Conservation (phyloP, 2,888 invertebrate species). For the Tridacna crocea region DNA sequence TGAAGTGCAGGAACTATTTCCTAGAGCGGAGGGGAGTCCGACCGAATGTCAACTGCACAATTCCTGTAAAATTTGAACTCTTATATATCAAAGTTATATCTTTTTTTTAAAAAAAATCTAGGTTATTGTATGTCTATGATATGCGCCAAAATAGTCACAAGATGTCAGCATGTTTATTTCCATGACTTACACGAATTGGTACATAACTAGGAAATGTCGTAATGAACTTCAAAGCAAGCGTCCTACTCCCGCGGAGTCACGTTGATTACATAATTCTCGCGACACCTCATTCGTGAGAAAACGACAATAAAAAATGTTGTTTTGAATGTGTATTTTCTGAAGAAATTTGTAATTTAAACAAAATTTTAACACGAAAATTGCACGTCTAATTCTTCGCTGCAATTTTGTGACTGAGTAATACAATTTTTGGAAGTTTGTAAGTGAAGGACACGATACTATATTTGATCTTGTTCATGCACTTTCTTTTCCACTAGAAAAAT, state of each 20-base stretch:
- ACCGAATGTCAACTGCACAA: neutral
- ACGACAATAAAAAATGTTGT: constrained; percentile 8
- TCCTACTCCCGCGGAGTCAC: neutral
- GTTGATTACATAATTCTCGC: constrained; percentile 6
- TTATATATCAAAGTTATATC: too few species aligned
- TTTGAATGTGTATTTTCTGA: neutral
- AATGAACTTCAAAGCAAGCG: constrained; percentile 2
- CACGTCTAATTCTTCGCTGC: neutral
- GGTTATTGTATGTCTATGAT: too few species aligned
- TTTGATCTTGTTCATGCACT: too few species aligned
- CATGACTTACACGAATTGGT: constrained; percentile 2
- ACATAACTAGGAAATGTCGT: constrained; percentile 20
- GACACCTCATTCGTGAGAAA: constrained; percentile 12
- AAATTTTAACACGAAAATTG: neutral
- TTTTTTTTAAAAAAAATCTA: too few species aligned
- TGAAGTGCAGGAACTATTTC: constrained; percentile 5
- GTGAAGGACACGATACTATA: too few species aligned
- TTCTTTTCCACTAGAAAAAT: too few species aligned
- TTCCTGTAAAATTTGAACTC: neutral
- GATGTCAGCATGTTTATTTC: neutral
- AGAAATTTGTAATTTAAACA: neutral
- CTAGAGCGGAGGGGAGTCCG: neutral
- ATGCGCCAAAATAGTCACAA: constrained; percentile 6
- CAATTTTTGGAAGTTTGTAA: too few species aligned
- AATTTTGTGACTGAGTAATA: neutral